A percentile compares a stretch with the other conserved stretches of the same genome.
Conservation (phyloP, 1,140 invertebrate species). For the Cyclargus thomasi region DNA sequence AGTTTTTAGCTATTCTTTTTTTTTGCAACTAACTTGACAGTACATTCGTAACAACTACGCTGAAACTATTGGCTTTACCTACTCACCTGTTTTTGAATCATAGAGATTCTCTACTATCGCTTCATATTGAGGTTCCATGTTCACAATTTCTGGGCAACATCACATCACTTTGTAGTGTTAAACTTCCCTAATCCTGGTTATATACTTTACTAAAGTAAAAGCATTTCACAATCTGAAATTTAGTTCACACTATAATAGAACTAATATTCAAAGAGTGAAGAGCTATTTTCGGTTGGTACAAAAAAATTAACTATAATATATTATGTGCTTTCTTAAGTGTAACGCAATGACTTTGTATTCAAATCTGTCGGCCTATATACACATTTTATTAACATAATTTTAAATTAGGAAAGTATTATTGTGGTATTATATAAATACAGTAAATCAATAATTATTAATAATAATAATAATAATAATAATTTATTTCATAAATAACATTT, state of each 20-base stretch:
- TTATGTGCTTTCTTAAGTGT: not conserved
- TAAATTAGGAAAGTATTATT: constrained; percentile 12
- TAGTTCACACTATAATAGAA: constrained; percentile 5
- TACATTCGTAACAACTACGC: no score
- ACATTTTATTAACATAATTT: constrained; percentile 12
- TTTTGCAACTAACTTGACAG: no score
- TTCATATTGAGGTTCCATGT: constrained; percentile 23
- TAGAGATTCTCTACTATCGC: constrained; percentile 16
- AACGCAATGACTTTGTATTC: constrained; percentile 25
- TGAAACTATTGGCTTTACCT: not conserved
- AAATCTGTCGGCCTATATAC: constrained; percentile 21
- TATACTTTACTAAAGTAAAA: not conserved
- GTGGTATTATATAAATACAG: no score
- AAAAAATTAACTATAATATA: not conserved
- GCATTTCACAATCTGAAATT: not conserved
- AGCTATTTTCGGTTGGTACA: not conserved
- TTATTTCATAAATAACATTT: no score
- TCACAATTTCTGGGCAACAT: not conserved
- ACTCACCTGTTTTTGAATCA: constrained; percentile 12
- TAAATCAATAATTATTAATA: no score
- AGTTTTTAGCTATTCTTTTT: no score
- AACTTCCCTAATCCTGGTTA: not conserved
- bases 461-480: no score
- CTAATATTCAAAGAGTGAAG: not conserved
- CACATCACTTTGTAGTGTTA: not conserved